Evolutionary conservation across 1,140 invertebrate species (phyloP), one percentile per base, ranked within the genome.

Genomic region (Hylaeus volcanicus): DNA sequence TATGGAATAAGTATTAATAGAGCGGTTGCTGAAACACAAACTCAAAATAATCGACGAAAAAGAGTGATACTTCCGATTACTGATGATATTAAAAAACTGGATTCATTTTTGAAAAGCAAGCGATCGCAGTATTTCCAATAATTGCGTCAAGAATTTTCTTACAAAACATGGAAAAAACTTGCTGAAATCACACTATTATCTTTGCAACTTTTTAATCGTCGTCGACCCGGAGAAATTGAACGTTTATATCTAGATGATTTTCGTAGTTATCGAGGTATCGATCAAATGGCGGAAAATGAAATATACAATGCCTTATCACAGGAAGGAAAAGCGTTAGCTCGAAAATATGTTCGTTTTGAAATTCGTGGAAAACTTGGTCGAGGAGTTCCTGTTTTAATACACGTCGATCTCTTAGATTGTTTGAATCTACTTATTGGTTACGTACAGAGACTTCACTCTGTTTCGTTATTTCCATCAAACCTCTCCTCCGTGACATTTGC

Each of bases 1-100:
- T 81, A 45, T 71, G 56, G 48, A 12, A 45, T 56, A n/a, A 81
- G 73, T 56, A 66, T 81, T 39, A 63, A 55, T 64, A 81, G 48
- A 53, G 64, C 56, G 26, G 73, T 81, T 41, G 45, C 56, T 41
- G 73, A 76, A 63, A 69, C 43, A 48, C 79, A 81, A 71, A 53
- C 48, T 41, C 55, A 75, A 51, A 37, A 71, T 37, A 63, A 48
- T 51, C 45, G 70, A 39, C 37, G 56, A 2, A 84, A 84, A 76
- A 65, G 5, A 60, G 63, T 84, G 39, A 75, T 60, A 56, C 43
- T 75, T 39, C 73, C 73, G 56, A n/a, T 6, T 58, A 58, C 14
- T 58, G 15, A 58, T n/a, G 56, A 58, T 58, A 58, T 58, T 58
- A 58, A 58, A 58, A 58, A 58, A 6, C n/a, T 58, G 15, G 15